Conservation (phyloP, 2,113 vertebrate genomes). For the Lepisosteus oculatus region DNA sequence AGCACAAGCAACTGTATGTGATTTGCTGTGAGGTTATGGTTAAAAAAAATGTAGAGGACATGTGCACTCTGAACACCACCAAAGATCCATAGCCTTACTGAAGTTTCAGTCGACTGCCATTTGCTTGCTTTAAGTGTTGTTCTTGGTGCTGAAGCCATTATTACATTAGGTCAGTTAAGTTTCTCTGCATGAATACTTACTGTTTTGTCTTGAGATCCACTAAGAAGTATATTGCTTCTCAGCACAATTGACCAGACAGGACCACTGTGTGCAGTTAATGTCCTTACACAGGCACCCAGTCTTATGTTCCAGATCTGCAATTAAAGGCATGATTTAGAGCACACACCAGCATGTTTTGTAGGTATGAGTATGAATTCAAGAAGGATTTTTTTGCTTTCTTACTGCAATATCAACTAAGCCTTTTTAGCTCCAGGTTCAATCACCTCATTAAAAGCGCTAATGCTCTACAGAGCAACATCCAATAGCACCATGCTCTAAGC, state of each 20-base stretch:
- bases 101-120: too few relatives aligned
- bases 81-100: too few relatives aligned
- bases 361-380: neutral
- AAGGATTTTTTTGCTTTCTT: neutral
- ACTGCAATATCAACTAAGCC: conserved; percentile 11
- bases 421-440: neutral
- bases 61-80: too few relatives aligned
- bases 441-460: conserved; percentile 24
- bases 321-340: neutral
- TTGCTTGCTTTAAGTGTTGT: neutral
- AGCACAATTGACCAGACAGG: neutral
- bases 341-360: conserved; percentile 8
- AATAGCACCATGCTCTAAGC: conserved; percentile 15
- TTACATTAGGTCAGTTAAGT: neutral
- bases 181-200: neutral
- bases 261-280: conserved; percentile 16
- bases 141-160: neutral
- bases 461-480: conserved; percentile 13
- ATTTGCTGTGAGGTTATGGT: too few relatives aligned
- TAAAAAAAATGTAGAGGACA: too few relatives aligned
- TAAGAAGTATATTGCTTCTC: neutral
- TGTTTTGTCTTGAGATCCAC: neutral
- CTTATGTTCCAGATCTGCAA: conserved; percentile 8
- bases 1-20: too few relatives aligned
- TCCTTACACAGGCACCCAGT: conserved; percentile 23